Evolutionary conservation across 2,888 invertebrate species (phyloP).

Genomic region (Melolontha melolontha): DNA sequence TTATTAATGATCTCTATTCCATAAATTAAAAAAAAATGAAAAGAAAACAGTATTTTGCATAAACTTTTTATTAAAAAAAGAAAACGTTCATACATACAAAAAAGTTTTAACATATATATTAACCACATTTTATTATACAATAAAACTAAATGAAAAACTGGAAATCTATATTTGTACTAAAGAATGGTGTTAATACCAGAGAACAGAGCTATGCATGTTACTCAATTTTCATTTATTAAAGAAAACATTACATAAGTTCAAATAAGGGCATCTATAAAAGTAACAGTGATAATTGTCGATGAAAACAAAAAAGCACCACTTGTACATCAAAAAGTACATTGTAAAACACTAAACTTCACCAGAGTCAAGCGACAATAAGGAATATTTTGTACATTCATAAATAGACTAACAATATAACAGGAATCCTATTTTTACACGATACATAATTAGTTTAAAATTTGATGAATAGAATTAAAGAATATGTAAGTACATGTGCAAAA

Average conservation of each 20-base stretch:
- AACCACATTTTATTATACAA: constrained; percentile 30
- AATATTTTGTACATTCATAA: constrained; percentile 31
- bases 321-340: constrained; percentile 30
- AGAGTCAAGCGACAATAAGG: constrained; percentile 28
- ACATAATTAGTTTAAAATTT: too few relatives aligned
- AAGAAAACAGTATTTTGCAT: constrained; percentile 1
- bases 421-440: constrained; percentile 15
- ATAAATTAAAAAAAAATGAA: not conserved
- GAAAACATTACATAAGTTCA: not conserved
- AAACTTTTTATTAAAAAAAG: constrained; percentile 30
- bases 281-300: constrained; percentile 3
- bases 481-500: too few relatives aligned
- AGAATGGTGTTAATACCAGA: constrained; percentile 34
- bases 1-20: too few relatives aligned
- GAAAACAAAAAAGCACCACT: constrained; percentile 28
- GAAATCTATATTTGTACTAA: constrained; percentile 38
- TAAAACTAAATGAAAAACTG: constrained; percentile 30
- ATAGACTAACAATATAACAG: constrained; percentile 17
- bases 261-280: constrained; percentile 2
- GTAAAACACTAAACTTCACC: constrained; percentile 16
- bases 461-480: too few relatives aligned
- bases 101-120: constrained; percentile 32
- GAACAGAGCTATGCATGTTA: not conserved
- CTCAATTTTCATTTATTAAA: not conserved
- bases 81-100: constrained; percentile 27